Evolutionary conservation across 2,797 vertebrate species (phyloP).

Genomic region (Varecia variegata): DNA sequence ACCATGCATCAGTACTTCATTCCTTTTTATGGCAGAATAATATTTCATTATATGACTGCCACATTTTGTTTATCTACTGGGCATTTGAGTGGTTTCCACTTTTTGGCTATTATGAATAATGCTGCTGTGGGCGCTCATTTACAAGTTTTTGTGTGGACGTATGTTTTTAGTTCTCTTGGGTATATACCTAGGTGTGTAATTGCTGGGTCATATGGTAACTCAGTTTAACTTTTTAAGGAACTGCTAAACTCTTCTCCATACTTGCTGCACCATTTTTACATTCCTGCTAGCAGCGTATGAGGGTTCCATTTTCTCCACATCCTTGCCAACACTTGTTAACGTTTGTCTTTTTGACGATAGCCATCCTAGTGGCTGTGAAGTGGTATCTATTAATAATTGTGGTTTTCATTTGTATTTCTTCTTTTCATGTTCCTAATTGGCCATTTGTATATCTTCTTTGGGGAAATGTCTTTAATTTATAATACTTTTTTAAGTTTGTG

Average conservation of each 20-base stretch:
- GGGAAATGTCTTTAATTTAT: constrained; percentile 29
- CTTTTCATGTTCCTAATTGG: constrained; percentile 2
- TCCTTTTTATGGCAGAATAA: constrained; percentile 20
- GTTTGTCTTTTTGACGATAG: neutral
- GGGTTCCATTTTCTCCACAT: neutral
- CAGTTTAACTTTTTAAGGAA: neutral
- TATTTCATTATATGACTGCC: constrained; percentile 1
- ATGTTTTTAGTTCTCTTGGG: constrained; percentile 12
- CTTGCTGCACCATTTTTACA: neutral
- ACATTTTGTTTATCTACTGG: neutral
- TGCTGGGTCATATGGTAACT: neutral
- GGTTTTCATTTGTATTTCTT: constrained; percentile 28
- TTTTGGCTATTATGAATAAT: neutral
- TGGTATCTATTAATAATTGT: neutral
- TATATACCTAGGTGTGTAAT: neutral
- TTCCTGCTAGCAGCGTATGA: neutral
- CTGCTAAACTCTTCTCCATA: neutral
- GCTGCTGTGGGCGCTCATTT: neutral
- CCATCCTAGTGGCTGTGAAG: neutral
- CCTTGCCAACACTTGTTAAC: neutral
- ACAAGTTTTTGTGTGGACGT: neutral
- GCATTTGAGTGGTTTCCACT: neutral
- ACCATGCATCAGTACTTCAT: neutral
- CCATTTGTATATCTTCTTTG: constrained; percentile 19
- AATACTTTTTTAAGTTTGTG: constrained; percentile 3